phyloP scores from a whole-genome alignment of 2,797 vertebrate species.

The Capromys pilorides region DNA sequence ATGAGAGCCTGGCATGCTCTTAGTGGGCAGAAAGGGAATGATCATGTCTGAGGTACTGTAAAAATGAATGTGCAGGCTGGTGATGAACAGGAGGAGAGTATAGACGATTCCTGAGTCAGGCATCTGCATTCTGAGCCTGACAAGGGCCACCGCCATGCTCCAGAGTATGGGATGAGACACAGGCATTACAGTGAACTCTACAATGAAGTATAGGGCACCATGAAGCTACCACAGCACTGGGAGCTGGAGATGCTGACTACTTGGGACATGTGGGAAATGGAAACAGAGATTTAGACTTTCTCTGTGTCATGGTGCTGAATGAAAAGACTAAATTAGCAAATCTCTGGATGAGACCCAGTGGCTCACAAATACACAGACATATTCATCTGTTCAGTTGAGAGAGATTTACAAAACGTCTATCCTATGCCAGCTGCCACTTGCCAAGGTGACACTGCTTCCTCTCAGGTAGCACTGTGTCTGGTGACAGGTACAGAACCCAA shows the following conservation, averaged over 20 bases:
- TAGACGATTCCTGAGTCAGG: accelerated
- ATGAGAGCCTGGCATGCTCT: background rate
- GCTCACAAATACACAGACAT: accelerated
- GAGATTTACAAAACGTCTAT: too few species aligned
- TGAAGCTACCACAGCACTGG: accelerated
- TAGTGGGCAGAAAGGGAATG: background rate
- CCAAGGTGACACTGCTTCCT: background rate
- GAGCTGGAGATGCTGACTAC: accelerated
- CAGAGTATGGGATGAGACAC: accelerated
- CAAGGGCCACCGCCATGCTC: accelerated
- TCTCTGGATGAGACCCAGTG: background rate
- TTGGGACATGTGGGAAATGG: accelerated
- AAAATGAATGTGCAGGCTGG: background rate
- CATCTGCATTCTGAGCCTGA: accelerated
- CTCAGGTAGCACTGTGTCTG: too few species aligned
- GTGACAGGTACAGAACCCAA: background rate
- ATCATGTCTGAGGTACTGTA: background rate
- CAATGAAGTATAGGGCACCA: accelerated
- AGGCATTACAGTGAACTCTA: accelerated
- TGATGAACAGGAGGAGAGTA: too few species aligned
- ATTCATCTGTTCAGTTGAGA: accelerated
- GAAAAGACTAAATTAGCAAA: accelerated
- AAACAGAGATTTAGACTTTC: background rate
- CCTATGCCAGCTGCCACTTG: background rate
- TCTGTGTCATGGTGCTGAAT: accelerated